Conservation (phyloP, 53 echinoderm and acorn worm genomes). For the Mesocentrotus franciscanus region DNA sequence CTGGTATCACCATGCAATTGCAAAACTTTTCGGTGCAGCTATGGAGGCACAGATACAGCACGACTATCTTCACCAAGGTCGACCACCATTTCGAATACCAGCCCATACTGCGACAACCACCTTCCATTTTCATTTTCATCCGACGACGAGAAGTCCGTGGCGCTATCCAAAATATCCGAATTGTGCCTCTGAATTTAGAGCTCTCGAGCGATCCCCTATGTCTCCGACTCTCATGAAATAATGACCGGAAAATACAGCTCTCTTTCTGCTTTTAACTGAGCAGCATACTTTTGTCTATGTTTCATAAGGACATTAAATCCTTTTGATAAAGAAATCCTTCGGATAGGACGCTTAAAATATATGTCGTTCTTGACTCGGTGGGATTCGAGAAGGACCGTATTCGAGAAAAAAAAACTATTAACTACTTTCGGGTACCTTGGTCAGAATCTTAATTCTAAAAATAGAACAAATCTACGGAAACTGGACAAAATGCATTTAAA, state of each 20-base stretch:
- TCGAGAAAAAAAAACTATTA: too few species aligned
- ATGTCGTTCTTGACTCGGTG: background rate
- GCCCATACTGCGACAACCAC: background rate
- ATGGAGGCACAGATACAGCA: conserved; percentile 31
- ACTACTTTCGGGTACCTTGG: background rate
- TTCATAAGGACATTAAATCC: background rate
- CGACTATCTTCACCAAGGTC: background rate
- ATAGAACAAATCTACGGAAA: background rate
- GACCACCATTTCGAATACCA: conserved; percentile 49
- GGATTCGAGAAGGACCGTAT: background rate
- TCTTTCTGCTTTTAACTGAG: background rate
- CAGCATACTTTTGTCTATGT: background rate
- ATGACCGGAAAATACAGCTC: background rate
- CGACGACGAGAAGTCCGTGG: background rate
- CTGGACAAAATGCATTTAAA: background rate
- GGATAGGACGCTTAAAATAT: background rate
- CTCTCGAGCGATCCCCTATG: background rate
- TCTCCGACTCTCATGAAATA: background rate
- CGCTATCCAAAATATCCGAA: conserved; percentile 41
- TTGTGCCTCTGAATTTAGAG: background rate
- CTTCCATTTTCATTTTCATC: background rate
- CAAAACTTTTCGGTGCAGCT: conserved; percentile 21
- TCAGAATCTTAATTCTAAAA: background rate
- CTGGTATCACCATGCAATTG: background rate
- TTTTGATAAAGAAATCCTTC: background rate